Evolutionary conservation across 1,140 invertebrate genomes (phyloP).

Genomic region (Drosophila biarmipes): DNA sequence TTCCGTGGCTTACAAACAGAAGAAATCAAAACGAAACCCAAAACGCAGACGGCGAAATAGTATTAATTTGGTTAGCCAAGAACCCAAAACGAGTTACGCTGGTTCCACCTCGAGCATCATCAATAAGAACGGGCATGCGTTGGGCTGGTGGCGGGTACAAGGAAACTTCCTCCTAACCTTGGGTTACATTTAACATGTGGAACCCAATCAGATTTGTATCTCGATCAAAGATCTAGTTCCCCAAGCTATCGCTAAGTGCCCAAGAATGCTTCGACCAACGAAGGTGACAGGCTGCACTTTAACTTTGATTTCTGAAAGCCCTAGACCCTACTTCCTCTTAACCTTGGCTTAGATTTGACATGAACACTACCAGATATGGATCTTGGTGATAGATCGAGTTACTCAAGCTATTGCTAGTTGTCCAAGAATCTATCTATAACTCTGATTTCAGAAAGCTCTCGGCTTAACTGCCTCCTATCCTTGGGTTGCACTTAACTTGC

Average conservation of each 20-base stretch:
- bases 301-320: slow-evolving; percentile 57
- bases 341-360: too few species aligned
- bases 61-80: slow-evolving; percentile 46
- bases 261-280: slow-evolving; percentile 33
- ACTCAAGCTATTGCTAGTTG: too few species aligned
- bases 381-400: too few species aligned
- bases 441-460: too few species aligned
- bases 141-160: neutral
- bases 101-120: slow-evolving; percentile 33
- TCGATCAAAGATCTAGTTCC: slow-evolving; percentile 14
- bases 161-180: slow-evolving; percentile 53
- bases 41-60: slow-evolving; percentile 29
- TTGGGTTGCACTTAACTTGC: too few species aligned
- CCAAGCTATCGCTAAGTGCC: slow-evolving; percentile 28
- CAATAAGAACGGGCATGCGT: slow-evolving; percentile 23
- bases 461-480: too few species aligned
- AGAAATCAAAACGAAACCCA: slow-evolving; percentile 16
- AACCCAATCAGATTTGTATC: slow-evolving; percentile 23
- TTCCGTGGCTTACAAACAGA: slow-evolving; percentile 25
- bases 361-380: too few species aligned
- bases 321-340: too few species aligned
- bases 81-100: slow-evolving; percentile 55
- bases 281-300: slow-evolving; percentile 7
- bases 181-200: slow-evolving; percentile 35
- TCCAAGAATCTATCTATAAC: too few species aligned